Percentiles rank a stretch among this genome's conserved stretches.
Evolutionary conservation across 2,888 invertebrate genomes (phyloP).

Genomic region (Camptogramma bilineatum): DNA sequence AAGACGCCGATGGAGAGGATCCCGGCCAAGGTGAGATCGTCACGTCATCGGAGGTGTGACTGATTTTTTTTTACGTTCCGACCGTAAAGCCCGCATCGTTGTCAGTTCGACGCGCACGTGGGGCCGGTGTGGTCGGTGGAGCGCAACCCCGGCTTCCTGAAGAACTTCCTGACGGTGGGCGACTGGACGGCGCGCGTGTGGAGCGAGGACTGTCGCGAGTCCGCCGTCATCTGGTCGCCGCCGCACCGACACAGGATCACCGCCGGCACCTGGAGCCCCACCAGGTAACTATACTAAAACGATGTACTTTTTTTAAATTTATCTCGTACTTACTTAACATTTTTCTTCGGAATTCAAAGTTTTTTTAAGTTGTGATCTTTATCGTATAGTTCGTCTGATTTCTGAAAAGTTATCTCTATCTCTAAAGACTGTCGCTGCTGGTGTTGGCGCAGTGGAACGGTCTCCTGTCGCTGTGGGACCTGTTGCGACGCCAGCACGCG

Average conservation of each 20-base stretch:
- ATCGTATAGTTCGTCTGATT: no score
- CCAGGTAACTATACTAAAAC: slow-evolving; percentile 70
- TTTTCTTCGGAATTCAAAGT: no score
- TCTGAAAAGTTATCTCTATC: no score
- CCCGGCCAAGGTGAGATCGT: slow-evolving; percentile 77
- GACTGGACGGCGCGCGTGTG: slow-evolving; percentile 97
- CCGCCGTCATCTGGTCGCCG: slow-evolving; percentile 95
- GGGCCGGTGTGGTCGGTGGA: slow-evolving; percentile 95
- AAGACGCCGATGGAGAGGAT: slow-evolving; percentile 88
- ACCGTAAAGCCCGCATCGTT: not conserved
- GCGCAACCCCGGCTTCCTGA: slow-evolving; percentile 95
- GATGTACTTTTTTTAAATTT: no score
- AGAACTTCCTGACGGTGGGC: slow-evolving; percentile 97
- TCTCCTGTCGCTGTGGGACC: slow-evolving; percentile 93
- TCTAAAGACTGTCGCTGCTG: slow-evolving; percentile 90
- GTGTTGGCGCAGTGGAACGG: slow-evolving; percentile 92
- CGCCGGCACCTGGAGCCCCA: slow-evolving; percentile 94
- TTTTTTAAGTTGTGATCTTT: no score
- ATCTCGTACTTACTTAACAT: no score
- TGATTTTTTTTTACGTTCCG: no score
- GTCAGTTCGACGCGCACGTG: slow-evolving; percentile 87
- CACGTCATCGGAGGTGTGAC: no score
- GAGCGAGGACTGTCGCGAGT: slow-evolving; percentile 97
- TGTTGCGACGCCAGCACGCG: slow-evolving; percentile 92
- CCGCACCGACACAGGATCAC: slow-evolving; percentile 87